Conservation (phyloP, 2,797 vertebrate species). For the Buceros bicornis region DNA sequence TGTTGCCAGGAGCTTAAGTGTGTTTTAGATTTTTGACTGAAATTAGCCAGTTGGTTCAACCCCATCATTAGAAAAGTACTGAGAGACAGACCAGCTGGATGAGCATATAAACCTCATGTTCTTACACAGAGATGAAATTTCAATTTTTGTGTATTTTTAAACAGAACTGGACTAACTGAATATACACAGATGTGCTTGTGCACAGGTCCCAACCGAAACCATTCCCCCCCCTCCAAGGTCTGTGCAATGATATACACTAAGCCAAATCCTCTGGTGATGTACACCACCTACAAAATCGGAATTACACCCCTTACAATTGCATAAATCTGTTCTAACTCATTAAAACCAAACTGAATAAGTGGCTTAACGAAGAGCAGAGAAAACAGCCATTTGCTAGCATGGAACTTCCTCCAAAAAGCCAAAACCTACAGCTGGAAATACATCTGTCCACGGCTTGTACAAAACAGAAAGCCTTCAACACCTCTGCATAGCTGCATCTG, state of each 20-base stretch:
- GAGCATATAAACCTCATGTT: not conserved
- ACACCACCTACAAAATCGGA: not conserved
- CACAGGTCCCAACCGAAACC: not conserved
- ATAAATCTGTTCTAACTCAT: not conserved
- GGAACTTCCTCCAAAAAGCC: not conserved
- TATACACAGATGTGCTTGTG: not conserved
- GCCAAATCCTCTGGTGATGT: not conserved
- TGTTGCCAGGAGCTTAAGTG: not conserved
- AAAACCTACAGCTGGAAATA: constrained; percentile 7
- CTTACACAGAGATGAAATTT: not conserved
- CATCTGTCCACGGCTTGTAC: not conserved
- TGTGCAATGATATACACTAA: not conserved
- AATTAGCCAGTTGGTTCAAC: not conserved
- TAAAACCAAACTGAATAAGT: not conserved
- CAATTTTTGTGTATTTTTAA: not conserved
- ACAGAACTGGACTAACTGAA: not conserved
- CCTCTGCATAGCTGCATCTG: not conserved
- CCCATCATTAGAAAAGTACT: not conserved
- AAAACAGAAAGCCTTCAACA: not conserved
- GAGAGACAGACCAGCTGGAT: not conserved
- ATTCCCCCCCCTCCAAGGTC: not conserved
- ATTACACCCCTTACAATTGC: rapidly evolving
- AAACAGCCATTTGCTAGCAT: not conserved
- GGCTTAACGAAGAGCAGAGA: not conserved
- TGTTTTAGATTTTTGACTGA: not conserved